phyloP scores from a whole-genome alignment of 2,888 invertebrate species.

The Luffia ferchaultella region DNA sequence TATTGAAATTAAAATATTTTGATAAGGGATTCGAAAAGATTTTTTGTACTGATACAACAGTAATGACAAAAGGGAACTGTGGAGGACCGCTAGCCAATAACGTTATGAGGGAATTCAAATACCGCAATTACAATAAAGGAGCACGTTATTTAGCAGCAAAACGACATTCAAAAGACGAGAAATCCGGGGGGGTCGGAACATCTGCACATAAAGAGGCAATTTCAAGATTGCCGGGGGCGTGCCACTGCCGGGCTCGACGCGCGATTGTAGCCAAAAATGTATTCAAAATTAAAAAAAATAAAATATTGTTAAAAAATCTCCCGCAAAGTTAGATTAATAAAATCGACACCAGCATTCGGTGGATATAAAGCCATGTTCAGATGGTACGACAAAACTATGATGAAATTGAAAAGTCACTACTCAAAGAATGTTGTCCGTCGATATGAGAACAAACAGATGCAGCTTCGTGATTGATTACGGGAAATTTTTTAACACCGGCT shows the following conservation, averaged over 20 bases:
- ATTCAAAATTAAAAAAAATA: conserved; percentile 57
- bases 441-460: no score
- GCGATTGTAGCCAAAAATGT: conserved; percentile 32
- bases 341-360: no score
- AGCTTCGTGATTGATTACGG: no score
- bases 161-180: conserved; percentile 65
- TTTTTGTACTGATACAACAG: no score
- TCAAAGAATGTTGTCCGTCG: no score
- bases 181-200: conserved; percentile 63
- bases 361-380: no score
- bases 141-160: conserved; percentile 63
- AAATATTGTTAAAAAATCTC: not conserved
- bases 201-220: conserved; percentile 67
- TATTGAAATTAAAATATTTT: no score
- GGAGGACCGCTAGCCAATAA: not conserved
- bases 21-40: no score
- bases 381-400: no score
- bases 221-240: conserved; percentile 65
- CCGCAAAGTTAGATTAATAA: not conserved
- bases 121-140: conserved; percentile 56
- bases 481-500: no score
- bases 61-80: not conserved
- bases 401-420: no score
- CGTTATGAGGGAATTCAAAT: conserved; percentile 18
- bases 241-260: conserved; percentile 24